Evolutionary conservation across 2,113 vertebrate genomes (phyloP), one percentile per base, ranked within the genome.

Genomic region (Megatriorchis doriae): DNA sequence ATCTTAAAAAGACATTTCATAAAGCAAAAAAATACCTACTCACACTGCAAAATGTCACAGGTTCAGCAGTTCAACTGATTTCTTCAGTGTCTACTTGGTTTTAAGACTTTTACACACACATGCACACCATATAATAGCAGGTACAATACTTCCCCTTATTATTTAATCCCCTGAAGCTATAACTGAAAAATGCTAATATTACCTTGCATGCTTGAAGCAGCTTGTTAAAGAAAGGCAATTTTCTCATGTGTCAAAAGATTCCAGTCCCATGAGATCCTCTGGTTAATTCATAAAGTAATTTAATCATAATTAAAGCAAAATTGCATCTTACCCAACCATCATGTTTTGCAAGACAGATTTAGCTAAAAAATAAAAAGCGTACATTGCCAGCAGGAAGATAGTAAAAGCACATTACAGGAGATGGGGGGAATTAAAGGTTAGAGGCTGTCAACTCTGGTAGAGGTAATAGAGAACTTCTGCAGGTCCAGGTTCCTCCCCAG

Each of bases 121-220:
- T 26, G 78, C 94, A 93, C 83, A 94, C 70, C 31, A 56, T 38
- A 21, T 73, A 92, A 95, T 67, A 87, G 93, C 85, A 97, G 93
- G 84, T 68, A 82, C 84, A 94, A 94, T 86, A 73, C 70, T 96
- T 96, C 47, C 72, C 89, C 96, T 97, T 96, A 94, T 98, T 97
- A 97, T 97, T 95, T 94, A 97, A 97, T 96, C 92, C 96, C 98
- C 97, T 94, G 93, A 97, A 98, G 97, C 96, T 86, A 95, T 96
- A 80, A 56, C 92, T 95, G 97, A 96, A 97, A 95, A 93, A 96
- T 95, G 71, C 93, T 96, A 96, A 97, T 97, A 95, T 95, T 95
- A 94, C 94, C 93, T 91, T 93, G 90, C 87, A 94, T 90, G 91
- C 96, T 97, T 95, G 94, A 97, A 96, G 96, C 92, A 96, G 96